Percentiles rank a stretch among this genome's conserved stretches.
Conservation (phyloP, 1,140 invertebrate species). For the Andrena cerasifolii region DNA sequence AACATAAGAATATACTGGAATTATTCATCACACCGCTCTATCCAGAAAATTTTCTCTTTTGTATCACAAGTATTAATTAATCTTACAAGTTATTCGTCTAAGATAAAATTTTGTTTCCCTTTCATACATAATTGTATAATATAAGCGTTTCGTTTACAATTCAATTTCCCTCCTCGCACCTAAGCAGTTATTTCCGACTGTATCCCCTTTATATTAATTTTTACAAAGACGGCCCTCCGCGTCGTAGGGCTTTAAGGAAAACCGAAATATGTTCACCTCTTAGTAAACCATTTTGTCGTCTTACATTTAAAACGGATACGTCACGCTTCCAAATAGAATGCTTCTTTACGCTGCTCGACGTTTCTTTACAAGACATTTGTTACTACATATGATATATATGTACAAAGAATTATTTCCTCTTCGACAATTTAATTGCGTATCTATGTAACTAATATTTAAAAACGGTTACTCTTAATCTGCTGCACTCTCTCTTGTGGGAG, state of each 20-base stretch:
- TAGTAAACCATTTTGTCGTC: conserved; percentile 43
- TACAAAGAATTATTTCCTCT: conserved; percentile 63
- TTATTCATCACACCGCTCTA: conserved; percentile 33
- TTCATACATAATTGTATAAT: conserved; percentile 72
- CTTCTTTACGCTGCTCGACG: conserved; percentile 38
- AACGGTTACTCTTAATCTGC: conserved; percentile 63
- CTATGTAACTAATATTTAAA: conserved; percentile 64
- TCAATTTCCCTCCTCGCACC: conserved; percentile 60
- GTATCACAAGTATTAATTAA: conserved; percentile 74
- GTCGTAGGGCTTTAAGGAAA: conserved; percentile 46
- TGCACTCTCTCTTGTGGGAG: conserved; percentile 57
- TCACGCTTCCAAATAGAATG: conserved; percentile 59
- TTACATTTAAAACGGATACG: conserved; percentile 53
- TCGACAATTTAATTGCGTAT: conserved; percentile 48
- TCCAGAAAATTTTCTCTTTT: conserved; percentile 54
- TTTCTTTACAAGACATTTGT: conserved; percentile 63
- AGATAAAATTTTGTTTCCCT: conserved; percentile 70
- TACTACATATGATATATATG: conserved; percentile 58
- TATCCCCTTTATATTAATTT: conserved; percentile 56
- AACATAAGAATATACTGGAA: conserved; percentile 46
- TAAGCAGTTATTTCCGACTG: conserved; percentile 65
- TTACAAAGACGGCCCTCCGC: conserved; percentile 44
- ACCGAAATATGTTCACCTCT: conserved; percentile 34
- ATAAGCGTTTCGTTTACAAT: conserved; percentile 74
- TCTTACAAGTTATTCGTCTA: conserved; percentile 70